Base-by-base conservation (phyloP, 2,797 vertebrate species). In the Pachyuromys duprasi region DNA sequence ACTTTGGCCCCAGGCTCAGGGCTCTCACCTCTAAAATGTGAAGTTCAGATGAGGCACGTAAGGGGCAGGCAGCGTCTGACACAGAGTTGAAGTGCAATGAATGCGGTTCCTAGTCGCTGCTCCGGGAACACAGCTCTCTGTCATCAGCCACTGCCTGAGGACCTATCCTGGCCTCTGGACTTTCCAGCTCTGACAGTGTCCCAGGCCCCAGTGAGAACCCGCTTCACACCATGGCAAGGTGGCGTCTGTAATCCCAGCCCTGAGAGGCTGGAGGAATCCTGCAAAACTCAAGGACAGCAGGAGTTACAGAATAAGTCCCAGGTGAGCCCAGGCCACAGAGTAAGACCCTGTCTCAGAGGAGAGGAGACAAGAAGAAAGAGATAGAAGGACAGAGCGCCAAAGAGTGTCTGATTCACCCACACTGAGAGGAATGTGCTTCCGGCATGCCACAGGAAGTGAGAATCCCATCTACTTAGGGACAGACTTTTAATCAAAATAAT, bases 401-500 rank as follows among this genome's bases (percentile, higher is more conserved):
- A 67, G 60, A 76, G 49, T 81, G 42, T 7, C 15, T 9, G 9
- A 78, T 22, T 94, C 60, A 33, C 79, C 39, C 14, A 36, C 53
- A 2, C 67, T 78, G 81, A 65, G 65, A 75, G 81, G 80, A 65
- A 55, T 91, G 2, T 39, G 13, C 8, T 36, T 89, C 42, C 9
- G n/a, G 7, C 60, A 75, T 81, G 9, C 36, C 6, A 26, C 28
- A 91, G 83, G 36, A 39, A 89, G 65, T 5, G 65, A 5, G 76
- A 12, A 55, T 22, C 33, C 18, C 33, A 13, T n/a, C 76, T 74
- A 49, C 45, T 78, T 72, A 53, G 31, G 45, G 18, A 49, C 13
- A 90, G 60, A 92, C 82, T 95, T 87, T 89, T 74, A 91, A 67
- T 93, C 88, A 72, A 89, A 93, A 89, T 89, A 82, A 72, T 79